phyloP scores from a whole-genome alignment of 2,888 invertebrate genomes.

The Napeogenes sylphis region DNA sequence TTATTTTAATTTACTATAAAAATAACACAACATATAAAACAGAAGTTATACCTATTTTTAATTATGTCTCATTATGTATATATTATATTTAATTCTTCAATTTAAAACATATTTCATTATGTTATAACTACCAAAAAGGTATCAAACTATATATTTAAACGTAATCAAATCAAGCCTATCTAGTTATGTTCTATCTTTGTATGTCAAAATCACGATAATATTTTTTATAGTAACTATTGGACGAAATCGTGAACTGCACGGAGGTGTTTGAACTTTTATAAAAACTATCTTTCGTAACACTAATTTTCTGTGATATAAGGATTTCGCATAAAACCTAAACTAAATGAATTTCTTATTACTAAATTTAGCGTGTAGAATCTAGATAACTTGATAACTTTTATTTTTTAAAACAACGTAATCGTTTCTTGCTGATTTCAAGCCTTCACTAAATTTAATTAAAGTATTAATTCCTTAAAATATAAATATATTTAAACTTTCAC shows the following conservation, averaged over 20 bases:
- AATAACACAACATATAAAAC: too few relatives aligned
- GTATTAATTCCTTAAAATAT: too few relatives aligned
- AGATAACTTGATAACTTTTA: slow-evolving; percentile 4
- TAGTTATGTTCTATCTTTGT: background rate
- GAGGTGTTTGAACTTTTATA: slow-evolving; percentile 42
- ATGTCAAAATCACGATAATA: slow-evolving; percentile 5
- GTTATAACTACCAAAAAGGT: too few relatives aligned
- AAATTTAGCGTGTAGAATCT: background rate
- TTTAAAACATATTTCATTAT: too few relatives aligned
- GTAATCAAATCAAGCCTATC: background rate
- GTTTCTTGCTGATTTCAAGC: too few relatives aligned
- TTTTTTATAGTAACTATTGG: slow-evolving; percentile 45
- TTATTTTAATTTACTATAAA: too few relatives aligned
- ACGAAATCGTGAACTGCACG: slow-evolving; percentile 38
- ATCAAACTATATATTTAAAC: too few relatives aligned
- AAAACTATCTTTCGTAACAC: slow-evolving; percentile 18
- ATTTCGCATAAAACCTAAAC: slow-evolving; percentile 18
- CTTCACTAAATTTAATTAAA: too few relatives aligned
- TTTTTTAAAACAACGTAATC: slow-evolving; percentile 11
- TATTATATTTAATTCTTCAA: too few relatives aligned
- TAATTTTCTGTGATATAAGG: slow-evolving; percentile 14
- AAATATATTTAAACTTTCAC: too few relatives aligned
- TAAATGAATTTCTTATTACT: background rate
- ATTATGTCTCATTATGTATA: too few relatives aligned
- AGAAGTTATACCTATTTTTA: too few relatives aligned